phyloP scores from a whole-genome alignment of 2,888 invertebrate genomes.

The Hyppa rectilinea region DNA sequence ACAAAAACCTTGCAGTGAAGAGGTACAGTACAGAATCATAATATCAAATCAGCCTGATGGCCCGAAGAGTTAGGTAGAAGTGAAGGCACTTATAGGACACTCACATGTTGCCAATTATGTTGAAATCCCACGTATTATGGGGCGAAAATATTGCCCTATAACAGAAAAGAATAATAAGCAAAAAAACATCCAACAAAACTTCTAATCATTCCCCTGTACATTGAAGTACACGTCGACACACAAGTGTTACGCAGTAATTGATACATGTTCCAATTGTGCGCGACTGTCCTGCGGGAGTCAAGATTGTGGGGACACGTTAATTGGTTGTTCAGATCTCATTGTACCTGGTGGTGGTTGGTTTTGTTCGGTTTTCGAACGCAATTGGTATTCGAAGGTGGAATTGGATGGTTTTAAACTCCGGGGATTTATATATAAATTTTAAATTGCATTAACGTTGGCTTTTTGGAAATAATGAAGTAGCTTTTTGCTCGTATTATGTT shows the following conservation, averaged over 20 bases:
- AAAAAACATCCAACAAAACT: neutral
- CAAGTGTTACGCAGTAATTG: conserved; percentile 57
- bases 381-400: conserved; percentile 35
- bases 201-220: neutral
- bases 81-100: too few species aligned
- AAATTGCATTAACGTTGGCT: conserved; percentile 10
- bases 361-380: conserved; percentile 47
- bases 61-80: too few species aligned
- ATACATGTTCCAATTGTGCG: conserved; percentile 55
- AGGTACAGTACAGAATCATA: neutral
- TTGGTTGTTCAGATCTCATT: conserved; percentile 60
- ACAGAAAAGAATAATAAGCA: neutral
- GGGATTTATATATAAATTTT: conserved; percentile 18
- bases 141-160: too few species aligned
- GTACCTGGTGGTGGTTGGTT: conserved; percentile 48
- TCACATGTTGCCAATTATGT: too few species aligned
- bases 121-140: too few species aligned
- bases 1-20: neutral
- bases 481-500: neutral
- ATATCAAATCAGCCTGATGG: too few species aligned
- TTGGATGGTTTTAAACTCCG: conserved; percentile 39
- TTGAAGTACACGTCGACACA: conserved; percentile 40
- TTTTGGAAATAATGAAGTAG: neutral
- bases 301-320: conserved; percentile 61
- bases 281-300: conserved; percentile 58